phyloP scores from a whole-genome alignment of 2,113 vertebrate genomes.

The Pontoporia blainvillei region DNA sequence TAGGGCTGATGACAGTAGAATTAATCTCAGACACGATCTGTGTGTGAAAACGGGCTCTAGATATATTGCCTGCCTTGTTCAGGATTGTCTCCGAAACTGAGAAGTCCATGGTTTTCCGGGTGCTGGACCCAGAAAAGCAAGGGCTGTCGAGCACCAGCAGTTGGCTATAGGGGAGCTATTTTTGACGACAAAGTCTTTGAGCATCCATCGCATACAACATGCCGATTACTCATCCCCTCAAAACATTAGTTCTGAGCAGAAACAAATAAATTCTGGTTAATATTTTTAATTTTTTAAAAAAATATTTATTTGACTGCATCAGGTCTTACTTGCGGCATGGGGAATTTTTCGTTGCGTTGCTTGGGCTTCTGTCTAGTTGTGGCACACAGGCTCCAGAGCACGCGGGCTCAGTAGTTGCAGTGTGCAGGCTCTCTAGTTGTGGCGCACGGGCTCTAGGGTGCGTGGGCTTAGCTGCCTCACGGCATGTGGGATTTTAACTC shows the following conservation, averaged over 20 bases:
- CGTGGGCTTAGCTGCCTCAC: too few relatives aligned
- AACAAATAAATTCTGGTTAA: not conserved
- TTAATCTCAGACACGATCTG: not conserved
- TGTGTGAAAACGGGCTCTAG: not conserved
- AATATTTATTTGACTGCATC: too few relatives aligned
- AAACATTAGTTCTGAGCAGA: not conserved
- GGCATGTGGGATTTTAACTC: too few relatives aligned
- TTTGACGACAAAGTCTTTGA: not conserved
- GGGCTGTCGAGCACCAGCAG: not conserved
- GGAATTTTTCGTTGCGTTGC: too few relatives aligned
- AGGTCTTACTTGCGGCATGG: too few relatives aligned
- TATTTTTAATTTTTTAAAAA: not conserved
- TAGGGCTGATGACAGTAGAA: not conserved
- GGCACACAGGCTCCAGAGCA: too few relatives aligned
- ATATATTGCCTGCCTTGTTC: not conserved
- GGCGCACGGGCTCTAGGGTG: too few relatives aligned
- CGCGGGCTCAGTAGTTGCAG: too few relatives aligned
- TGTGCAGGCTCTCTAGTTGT: too few relatives aligned
- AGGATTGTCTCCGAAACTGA: not conserved
- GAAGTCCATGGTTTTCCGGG: not conserved
- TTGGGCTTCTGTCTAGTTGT: too few relatives aligned
- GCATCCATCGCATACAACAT: not conserved
- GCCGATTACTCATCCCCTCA: not conserved
- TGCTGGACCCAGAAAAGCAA: not conserved
- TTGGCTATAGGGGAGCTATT: not conserved